These are phyloP conservation scores for Xyrauchen texanus DNA, from an alignment of 2,113 vertebrate genomes.

Conservation along the genomic window DNA sequence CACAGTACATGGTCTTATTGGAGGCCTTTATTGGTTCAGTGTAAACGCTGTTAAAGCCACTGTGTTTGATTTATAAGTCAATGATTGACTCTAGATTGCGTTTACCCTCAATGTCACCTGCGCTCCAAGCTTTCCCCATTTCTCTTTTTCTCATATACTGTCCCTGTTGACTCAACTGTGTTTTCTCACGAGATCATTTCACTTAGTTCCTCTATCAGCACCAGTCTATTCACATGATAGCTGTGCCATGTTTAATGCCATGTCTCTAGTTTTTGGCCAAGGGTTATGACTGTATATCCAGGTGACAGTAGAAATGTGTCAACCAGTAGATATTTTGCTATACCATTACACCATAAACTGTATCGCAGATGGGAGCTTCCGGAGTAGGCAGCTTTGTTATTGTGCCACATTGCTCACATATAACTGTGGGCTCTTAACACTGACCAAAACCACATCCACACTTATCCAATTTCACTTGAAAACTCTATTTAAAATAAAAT, in stretches of 20 bases:
- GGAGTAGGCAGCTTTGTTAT: too few relatives aligned
- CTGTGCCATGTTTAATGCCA: neutral
- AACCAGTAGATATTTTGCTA: too few relatives aligned
- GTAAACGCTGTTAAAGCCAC: constrained; percentile 25
- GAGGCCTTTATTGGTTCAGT: constrained; percentile 27
- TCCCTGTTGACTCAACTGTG: neutral
- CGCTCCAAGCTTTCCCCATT: constrained; percentile 9
- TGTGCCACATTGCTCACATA: too few relatives aligned
- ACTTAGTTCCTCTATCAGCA: neutral
- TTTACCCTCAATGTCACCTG: constrained; percentile 48
- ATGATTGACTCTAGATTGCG: constrained; percentile 39
- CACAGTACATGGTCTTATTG: neutral
- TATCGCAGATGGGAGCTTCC: too few relatives aligned
- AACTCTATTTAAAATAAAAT: too few relatives aligned
- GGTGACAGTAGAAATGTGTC: too few relatives aligned
- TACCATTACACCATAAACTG: too few relatives aligned
- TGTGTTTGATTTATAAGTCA: constrained; percentile 52
- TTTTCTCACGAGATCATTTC: constrained; percentile 3
- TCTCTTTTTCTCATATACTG: neutral
- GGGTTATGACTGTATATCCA: neutral
- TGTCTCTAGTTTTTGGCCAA: neutral
- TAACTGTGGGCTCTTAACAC: too few relatives aligned
- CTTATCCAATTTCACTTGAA: too few relatives aligned
- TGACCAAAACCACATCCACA: too few relatives aligned
- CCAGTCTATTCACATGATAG: neutral